Evolutionary conservation across 2,888 invertebrate genomes (phyloP).

Genomic region (Ceriagrion tenellum): DNA sequence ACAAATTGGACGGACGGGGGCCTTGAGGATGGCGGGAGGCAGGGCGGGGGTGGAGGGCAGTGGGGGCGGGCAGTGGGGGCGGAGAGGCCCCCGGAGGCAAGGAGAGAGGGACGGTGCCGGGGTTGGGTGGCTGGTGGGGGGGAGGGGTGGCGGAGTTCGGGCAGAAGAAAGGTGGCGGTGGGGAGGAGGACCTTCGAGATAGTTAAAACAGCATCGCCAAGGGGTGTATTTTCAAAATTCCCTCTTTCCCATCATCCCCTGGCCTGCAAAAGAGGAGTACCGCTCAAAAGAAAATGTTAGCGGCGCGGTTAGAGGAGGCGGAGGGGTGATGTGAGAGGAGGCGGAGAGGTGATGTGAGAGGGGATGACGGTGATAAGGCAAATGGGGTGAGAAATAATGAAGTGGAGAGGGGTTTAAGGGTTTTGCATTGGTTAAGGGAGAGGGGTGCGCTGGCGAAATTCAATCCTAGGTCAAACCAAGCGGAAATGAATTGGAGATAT

Average conservation of each 20-base stretch:
- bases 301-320: neutral
- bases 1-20: conserved; percentile 37
- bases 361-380: neutral
- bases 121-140: neutral
- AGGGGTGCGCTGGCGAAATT: neutral
- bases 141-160: neutral
- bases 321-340: neutral
- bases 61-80: neutral
- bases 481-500: conserved; percentile 47
- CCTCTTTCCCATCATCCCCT: neutral
- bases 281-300: conserved; percentile 11
- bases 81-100: neutral
- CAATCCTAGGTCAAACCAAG: conserved; percentile 42
- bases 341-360: neutral
- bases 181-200: neutral
- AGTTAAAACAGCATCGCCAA: conserved; percentile 30
- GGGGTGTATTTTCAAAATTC: conserved; percentile 20
- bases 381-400: conserved; percentile 1
- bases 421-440: neutral
- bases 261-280: neutral
- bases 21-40: neutral
- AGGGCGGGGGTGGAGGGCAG: neutral
- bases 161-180: neutral
- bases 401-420: neutral
- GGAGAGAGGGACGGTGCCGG: neutral